Evolutionary conservation across 1,140 invertebrate genomes (phyloP).

Genomic region (Leptoteleia sp.): DNA sequence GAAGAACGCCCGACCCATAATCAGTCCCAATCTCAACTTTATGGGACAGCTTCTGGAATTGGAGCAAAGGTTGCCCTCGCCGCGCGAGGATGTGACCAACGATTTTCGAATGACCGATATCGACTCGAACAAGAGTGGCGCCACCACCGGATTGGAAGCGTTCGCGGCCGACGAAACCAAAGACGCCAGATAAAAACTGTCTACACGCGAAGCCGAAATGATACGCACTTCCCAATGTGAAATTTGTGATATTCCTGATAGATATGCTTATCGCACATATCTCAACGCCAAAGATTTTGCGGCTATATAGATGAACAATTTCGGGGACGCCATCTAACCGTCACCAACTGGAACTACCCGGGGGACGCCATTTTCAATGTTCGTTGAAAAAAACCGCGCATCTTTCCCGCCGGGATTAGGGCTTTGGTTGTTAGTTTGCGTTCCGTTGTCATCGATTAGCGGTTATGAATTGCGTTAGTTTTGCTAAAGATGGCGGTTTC

Average conservation of each 20-base stretch:
- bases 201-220: too few species aligned
- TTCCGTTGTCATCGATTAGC: too few species aligned
- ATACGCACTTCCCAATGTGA: constrained; percentile 45
- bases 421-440: too few species aligned
- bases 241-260: constrained; percentile 61
- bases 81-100: neutral
- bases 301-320: constrained; percentile 54
- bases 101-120: too few species aligned
- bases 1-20: constrained; percentile 92
- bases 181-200: constrained; percentile 48
- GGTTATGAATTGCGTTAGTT: too few species aligned
- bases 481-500: too few species aligned
- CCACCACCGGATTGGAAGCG: neutral
- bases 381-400: too few species aligned
- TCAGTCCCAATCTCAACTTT: constrained; percentile 98
- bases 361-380: too few species aligned
- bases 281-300: constrained; percentile 54
- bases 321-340: neutral
- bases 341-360: too few species aligned
- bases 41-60: constrained; percentile 96
- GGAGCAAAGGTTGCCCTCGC: constrained; percentile 85
- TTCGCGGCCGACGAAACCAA: constrained; percentile 25
- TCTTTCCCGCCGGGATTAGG: too few species aligned
- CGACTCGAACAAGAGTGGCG: too few species aligned
- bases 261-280: constrained; percentile 55